Percentiles rank a stretch among this genome's conserved stretches.
These are phyloP conservation scores for Stylophora pistillata DNA, from an alignment of 64 coral and sea anemone species.

Conservation along the genomic window DNA sequence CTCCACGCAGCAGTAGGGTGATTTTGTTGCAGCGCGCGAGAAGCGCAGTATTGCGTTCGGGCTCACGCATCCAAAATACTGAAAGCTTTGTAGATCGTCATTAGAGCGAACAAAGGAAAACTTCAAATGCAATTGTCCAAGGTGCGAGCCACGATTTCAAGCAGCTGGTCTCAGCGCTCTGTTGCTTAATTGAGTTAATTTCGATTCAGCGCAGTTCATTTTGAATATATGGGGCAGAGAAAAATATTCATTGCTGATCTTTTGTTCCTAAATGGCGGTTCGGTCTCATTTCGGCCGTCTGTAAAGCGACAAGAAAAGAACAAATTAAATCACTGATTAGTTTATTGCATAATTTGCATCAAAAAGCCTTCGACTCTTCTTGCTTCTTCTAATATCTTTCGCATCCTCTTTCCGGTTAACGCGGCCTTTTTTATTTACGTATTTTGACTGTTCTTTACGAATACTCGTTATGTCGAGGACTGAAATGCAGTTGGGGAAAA, in stretches of 20 bases:
- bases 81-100: constrained; percentile 65
- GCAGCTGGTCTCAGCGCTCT: constrained; percentile 73
- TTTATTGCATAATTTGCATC: constrained; percentile 99
- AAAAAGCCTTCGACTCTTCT: constrained; percentile 87
- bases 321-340: constrained; percentile 91
- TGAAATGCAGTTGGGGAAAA: neutral
- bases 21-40: constrained; percentile 36
- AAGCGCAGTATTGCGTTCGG: constrained; percentile 53
- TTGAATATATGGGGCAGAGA: constrained; percentile 72
- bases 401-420: constrained; percentile 92
- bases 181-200: constrained; percentile 95
- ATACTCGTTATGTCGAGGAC: neutral
- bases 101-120: constrained; percentile 63
- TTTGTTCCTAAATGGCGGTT: constrained; percentile 83
- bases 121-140: constrained; percentile 55
- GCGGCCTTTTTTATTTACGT: constrained; percentile 19
- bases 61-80: constrained; percentile 58
- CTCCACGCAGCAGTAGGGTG: neutral
- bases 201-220: constrained; percentile 72
- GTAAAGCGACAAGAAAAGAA: constrained; percentile 86
- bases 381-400: constrained; percentile 71
- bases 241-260: constrained; percentile 78
- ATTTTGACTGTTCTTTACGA: constrained; percentile 18
- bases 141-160: constrained; percentile 37
- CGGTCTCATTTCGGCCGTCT: constrained; percentile 78